These are phyloP conservation scores for Sebastiscus albofasciatus DNA, from an alignment of 2,797 vertebrate genomes.

Conservation along the genomic window DNA sequence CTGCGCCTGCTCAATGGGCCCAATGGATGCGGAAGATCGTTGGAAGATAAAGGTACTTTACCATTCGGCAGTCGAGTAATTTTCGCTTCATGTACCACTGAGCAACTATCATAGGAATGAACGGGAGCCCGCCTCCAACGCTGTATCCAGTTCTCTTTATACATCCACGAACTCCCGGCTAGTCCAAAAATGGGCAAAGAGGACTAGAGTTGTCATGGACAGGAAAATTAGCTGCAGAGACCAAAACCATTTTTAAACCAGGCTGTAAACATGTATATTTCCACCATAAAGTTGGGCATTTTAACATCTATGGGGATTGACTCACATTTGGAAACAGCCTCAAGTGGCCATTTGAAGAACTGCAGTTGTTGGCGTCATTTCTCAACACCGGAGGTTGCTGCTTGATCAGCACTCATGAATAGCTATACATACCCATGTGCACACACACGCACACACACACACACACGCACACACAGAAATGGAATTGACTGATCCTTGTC, in stretches of 20 bases:
- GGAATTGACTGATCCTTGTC: conserved; percentile 74
- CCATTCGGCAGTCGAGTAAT: no score
- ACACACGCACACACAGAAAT: conserved; percentile 22
- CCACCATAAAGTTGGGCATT: neutral
- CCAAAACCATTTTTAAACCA: neutral
- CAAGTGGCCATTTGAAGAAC: neutral
- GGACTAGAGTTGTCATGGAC: neutral
- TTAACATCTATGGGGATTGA: no score
- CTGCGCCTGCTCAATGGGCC: no score
- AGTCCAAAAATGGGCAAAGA: no score
- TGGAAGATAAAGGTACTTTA: no score
- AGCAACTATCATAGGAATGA: no score
- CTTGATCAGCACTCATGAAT: conserved; percentile 27
- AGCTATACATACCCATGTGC: conserved; percentile 8
- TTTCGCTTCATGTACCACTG: no score
- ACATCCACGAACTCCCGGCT: no score
- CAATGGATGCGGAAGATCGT: no score
- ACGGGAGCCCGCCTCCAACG: no score
- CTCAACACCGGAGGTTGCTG: neutral
- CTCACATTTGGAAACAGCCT: neutral
- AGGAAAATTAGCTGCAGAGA: neutral
- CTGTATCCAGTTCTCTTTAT: no score
- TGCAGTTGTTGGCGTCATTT: neutral
- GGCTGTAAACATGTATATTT: neutral
- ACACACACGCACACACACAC: conserved; percentile 3